Evolutionary conservation across 1,140 invertebrate genomes (phyloP), one percentile per base, ranked within the genome.

Genomic region (Saccostrea echinata): DNA sequence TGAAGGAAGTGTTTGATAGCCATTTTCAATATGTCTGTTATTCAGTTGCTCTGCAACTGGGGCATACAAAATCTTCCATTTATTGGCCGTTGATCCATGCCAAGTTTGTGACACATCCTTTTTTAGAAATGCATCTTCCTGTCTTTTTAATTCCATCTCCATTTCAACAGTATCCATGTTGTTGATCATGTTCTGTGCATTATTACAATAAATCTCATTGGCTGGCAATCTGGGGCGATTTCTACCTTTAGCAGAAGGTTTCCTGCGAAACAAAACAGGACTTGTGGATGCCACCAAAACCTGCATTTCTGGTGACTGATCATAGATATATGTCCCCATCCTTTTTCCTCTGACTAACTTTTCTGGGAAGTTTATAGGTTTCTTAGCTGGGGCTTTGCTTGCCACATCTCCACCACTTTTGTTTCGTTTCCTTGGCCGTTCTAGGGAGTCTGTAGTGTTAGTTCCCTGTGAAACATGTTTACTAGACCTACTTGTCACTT

Each of bases 241-340:
- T 18, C 30, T 84, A 11, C 84, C 53, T 27, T 43, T 87, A 55
- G 27, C 89, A 51, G 82, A 51, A 30, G 85, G 85, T 81, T 84
- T 86, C 33, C 93, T 90, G 24, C 92, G 86, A 35, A 88, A 76
- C 57, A 93, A 84, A 52, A 93, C 93, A 33, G 93, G 93, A 84
- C 92, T 93, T 4, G 92, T 88, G 8, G 93, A 89, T 82, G 92
- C 93, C 11, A 93, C 92, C 85, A 93, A 89, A 3, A 93, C 90
- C 81, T 93, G 92, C 87, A 93, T 91, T 85, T 93, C 93, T 2
- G 91, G 88, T 33, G 91, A 92, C 33, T 90, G 85, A 61, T 92
- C 92, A 68, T 84, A 21, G 12, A 87, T 21, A 53, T 86, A 88
- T 21, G 33, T 71, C 18, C 84, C 84, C 82, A 89, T 68, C 30